Percentiles rank a stretch among this genome's conserved stretches.
Conservation (phyloP, 2,888 invertebrate species). For the Patella caerulea region DNA sequence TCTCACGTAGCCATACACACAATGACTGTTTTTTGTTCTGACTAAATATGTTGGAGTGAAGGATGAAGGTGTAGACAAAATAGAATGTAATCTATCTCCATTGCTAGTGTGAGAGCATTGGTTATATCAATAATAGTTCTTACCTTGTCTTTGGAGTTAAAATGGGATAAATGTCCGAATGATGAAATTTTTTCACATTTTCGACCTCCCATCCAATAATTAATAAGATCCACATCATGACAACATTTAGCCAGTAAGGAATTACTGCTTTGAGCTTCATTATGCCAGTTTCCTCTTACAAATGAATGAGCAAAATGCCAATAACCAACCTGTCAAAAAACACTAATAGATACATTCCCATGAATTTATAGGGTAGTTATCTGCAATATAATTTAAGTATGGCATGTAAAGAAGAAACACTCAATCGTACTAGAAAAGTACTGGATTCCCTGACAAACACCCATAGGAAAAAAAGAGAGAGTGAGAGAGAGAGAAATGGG, state of each 20-base stretch:
- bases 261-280: conserved; percentile 66
- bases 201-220: conserved; percentile 67
- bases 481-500: no score
- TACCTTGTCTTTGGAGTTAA: conserved; percentile 67
- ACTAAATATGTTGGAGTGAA: no score
- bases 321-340: conserved; percentile 63
- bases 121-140: not conserved
- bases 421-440: no score
- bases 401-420: no score
- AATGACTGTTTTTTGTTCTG: no score
- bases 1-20: no score
- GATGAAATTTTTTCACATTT: conserved; percentile 65
- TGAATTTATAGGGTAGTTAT: no score
- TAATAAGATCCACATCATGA: conserved; percentile 73
- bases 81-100: not conserved
- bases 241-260: conserved; percentile 72
- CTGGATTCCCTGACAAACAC: no score
- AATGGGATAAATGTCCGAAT: conserved; percentile 69
- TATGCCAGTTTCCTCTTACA: conserved; percentile 72
- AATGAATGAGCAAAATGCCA: conserved; percentile 73
- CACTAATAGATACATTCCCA: no score
- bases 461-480: no score
- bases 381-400: no score
- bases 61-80: no score
- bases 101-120: not conserved